Conservation (phyloP, 2,888 invertebrate species). For the Erebia aethiops region DNA sequence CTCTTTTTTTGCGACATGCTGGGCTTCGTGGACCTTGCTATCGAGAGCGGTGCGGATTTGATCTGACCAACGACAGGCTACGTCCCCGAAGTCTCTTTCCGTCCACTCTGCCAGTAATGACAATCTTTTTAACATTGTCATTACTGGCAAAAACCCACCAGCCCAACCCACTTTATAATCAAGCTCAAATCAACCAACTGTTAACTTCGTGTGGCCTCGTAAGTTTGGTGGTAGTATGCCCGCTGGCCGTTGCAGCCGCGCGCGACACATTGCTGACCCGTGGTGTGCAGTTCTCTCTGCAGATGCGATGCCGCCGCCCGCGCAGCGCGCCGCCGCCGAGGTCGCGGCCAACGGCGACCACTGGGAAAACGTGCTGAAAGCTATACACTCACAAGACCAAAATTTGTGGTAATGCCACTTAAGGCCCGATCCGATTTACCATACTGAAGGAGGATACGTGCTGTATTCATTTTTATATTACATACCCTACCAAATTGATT, state of each 20-base stretch:
- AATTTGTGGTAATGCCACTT: slow-evolving; percentile 82
- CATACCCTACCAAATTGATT: slow-evolving; percentile 45
- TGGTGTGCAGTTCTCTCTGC: slow-evolving; percentile 82
- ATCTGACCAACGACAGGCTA: too few species aligned
- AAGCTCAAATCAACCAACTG: neutral
- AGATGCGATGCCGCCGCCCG: slow-evolving; percentile 74
- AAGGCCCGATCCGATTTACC: slow-evolving; percentile 55
- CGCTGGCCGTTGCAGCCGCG: neutral
- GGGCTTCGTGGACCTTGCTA: too few species aligned
- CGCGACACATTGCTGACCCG: slow-evolving; percentile 74
- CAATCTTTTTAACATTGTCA: too few species aligned
- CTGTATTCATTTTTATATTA: slow-evolving; percentile 76
- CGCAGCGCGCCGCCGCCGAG: slow-evolving; percentile 82
- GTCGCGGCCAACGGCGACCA: slow-evolving; percentile 86
- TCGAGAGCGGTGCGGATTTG: too few species aligned
- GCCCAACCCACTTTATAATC: too few species aligned
- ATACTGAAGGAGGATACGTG: slow-evolving; percentile 64
- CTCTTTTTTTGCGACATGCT: too few species aligned
- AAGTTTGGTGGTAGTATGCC: slow-evolving; percentile 16
- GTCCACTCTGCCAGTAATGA: too few species aligned
- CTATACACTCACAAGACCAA: slow-evolving; percentile 79
- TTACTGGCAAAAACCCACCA: too few species aligned
- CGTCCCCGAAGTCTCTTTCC: too few species aligned
- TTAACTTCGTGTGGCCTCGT: neutral
- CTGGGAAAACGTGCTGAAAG: slow-evolving; percentile 86